phyloP scores from a whole-genome alignment of 2,797 vertebrate species.

The Fistularia commersonii region DNA sequence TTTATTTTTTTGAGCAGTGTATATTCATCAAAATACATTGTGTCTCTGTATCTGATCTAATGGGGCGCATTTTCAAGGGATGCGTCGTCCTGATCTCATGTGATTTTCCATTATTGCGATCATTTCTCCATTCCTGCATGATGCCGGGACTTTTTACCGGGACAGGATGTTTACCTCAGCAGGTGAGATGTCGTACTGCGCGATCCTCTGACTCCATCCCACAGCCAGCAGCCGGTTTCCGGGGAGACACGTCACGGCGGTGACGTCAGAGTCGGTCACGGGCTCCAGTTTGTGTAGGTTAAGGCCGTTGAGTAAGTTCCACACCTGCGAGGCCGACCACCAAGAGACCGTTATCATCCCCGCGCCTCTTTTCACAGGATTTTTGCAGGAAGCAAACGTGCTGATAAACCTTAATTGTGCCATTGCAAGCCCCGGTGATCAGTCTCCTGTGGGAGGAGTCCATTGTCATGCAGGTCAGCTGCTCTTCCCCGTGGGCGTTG shows the following conservation, averaged over 20 bases:
- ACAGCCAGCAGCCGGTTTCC: constrained; percentile 63
- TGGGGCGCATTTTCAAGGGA: too few relatives aligned
- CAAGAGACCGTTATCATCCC: background rate
- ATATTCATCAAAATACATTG: too few relatives aligned
- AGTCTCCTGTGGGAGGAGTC: constrained; percentile 63
- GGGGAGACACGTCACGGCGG: constrained; percentile 58
- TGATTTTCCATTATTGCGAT: too few relatives aligned
- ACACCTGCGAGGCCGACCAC: too few relatives aligned
- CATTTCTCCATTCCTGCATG: too few relatives aligned
- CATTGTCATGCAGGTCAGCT: constrained; percentile 64
- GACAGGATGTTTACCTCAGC: constrained; percentile 58
- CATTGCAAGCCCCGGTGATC: constrained; percentile 62
- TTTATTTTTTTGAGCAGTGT: too few relatives aligned
- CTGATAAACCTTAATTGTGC: constrained; percentile 55
- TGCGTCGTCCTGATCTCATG: too few relatives aligned
- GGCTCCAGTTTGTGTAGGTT: constrained; percentile 74
- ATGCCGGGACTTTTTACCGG: too few relatives aligned
- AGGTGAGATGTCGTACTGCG: constrained; percentile 57
- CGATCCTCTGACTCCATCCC: constrained; percentile 66
- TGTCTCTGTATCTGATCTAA: too few relatives aligned
- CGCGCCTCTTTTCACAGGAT: background rate
- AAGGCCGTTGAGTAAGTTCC: constrained; percentile 72
- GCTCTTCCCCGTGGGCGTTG: constrained; percentile 64
- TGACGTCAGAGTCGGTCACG: constrained; percentile 61
- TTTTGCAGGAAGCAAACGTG: too few relatives aligned